Evolutionary conservation across 2,113 vertebrate genomes (phyloP).

Genomic region (Rhodinocichla rosea): DNA sequence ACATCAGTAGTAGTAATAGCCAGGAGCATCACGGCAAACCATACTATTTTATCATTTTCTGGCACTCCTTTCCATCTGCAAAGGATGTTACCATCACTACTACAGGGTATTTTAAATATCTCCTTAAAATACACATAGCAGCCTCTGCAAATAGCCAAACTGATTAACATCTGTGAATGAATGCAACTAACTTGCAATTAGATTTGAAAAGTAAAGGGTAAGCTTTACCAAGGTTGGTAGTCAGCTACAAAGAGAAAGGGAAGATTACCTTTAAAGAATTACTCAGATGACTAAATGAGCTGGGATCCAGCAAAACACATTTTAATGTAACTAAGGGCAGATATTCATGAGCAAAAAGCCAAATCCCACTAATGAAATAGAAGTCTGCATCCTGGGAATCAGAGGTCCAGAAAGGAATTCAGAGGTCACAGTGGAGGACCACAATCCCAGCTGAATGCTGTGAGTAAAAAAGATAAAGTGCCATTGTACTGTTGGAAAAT

Average conservation of each 20-base stretch:
- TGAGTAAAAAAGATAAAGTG: background rate
- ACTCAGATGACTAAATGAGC: background rate
- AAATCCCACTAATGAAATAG: background rate
- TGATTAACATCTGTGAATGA: background rate
- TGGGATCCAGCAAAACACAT: background rate
- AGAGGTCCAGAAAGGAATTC: background rate
- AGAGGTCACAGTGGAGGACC: background rate
- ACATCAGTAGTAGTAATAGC: background rate
- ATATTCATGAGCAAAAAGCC: background rate
- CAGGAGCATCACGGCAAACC: background rate
- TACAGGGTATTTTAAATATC: background rate
- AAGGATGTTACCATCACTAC: background rate
- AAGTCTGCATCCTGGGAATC: background rate
- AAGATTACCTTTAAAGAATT: background rate
- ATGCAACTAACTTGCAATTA: background rate
- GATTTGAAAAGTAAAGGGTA: background rate
- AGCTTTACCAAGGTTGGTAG: background rate
- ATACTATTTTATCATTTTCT: background rate
- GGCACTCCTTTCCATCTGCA: background rate
- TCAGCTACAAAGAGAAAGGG: background rate
- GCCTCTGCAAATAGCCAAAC: background rate
- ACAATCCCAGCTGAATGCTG: background rate
- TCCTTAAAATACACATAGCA: background rate
- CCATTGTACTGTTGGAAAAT: background rate
- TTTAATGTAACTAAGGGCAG: background rate